These are phyloP conservation scores for Acanthopleura granulata DNA, from an alignment of 2,888 invertebrate genomes.

Conservation along the genomic window DNA sequence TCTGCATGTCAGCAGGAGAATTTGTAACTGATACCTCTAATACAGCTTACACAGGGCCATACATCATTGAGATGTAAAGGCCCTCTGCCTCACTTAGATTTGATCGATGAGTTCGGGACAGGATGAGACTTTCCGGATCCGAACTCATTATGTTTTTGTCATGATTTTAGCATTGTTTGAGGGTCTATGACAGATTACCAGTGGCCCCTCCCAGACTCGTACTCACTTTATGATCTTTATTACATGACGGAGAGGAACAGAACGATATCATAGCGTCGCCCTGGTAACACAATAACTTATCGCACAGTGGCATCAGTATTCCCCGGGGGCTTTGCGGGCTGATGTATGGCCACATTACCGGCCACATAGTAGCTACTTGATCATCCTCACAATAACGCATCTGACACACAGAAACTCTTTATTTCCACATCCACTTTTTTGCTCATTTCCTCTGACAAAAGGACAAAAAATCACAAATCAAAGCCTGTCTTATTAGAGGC, in stretches of 20 bases:
- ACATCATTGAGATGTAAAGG: not conserved
- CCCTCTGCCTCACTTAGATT: not conserved
- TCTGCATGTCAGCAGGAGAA: not conserved
- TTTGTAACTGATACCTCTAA: not conserved
- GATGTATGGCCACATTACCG: not conserved
- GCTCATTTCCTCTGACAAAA: constrained; percentile 10
- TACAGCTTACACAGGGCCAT: not conserved
- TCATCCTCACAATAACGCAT: constrained; percentile 3
- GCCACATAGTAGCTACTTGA: not conserved
- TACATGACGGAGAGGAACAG: not conserved
- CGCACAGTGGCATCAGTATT: not conserved
- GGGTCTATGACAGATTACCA: not conserved
- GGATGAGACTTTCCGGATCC: not conserved
- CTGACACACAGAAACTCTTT: constrained; percentile 7
- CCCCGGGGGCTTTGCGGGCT: not conserved
- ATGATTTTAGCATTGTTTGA: constrained; percentile 8
- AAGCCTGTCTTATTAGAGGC: not conserved
- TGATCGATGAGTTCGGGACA: not conserved
- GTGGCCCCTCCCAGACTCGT: not conserved
- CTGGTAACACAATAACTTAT: constrained; percentile 5
- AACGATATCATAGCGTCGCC: not conserved
- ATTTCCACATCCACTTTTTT: constrained; percentile 9
- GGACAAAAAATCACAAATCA: not conserved
- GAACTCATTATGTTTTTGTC: constrained; percentile 10
- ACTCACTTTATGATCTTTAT: not conserved